Evolutionary conservation across 1,140 invertebrate species (phyloP), one percentile per base, ranked within the genome.

Genomic region (roundworm (Caenorhabditis elegans)): DNA sequence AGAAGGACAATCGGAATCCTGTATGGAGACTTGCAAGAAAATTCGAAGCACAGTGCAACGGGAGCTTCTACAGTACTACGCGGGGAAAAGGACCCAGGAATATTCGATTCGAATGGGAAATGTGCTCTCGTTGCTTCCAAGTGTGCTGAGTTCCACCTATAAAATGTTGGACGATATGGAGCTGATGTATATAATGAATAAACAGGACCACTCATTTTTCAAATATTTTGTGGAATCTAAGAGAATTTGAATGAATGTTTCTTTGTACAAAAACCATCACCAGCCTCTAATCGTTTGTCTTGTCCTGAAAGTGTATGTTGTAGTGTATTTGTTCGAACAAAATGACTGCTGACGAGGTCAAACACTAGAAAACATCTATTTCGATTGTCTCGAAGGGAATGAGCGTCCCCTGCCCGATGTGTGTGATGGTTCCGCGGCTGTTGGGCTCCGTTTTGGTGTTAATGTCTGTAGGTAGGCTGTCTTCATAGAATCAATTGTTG

Each of bases 151-250:
- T 31, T 26, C 53, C 15, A 60, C 53, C 0, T 60, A 60, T 28
- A 60, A 60, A 60, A 60, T 60, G 53, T 17, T 60, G n/a, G 53
- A 60, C 15, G 53, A 60, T 22, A 60, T 60, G 53, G 53, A 60
- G 53, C 53, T 60, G 26, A 34, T 60, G 0, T 28, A 60, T 17
- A 6, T 60, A 3, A 4, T 60, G 11, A 60, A 60, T 17, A 60
- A 34, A 13, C 13, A 34, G 3, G 53, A 17, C 10, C 10, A 17
- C 17, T 60, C 53, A 13, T 60, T 60, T 17, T 34, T 31, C 34
- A 60, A 60, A 60, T 31, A 15, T 60, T 34, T 60, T 34, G 15
- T 22, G 28, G 26, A 60, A 17, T 28, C 13, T 3, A 10, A 28
- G 24, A 31, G 47, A 17, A 15, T 31, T 34, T 60, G 13, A 31